Conservation (phyloP, 92 coral and sea anemone genomes). For the Pocillopora meandrina region DNA sequence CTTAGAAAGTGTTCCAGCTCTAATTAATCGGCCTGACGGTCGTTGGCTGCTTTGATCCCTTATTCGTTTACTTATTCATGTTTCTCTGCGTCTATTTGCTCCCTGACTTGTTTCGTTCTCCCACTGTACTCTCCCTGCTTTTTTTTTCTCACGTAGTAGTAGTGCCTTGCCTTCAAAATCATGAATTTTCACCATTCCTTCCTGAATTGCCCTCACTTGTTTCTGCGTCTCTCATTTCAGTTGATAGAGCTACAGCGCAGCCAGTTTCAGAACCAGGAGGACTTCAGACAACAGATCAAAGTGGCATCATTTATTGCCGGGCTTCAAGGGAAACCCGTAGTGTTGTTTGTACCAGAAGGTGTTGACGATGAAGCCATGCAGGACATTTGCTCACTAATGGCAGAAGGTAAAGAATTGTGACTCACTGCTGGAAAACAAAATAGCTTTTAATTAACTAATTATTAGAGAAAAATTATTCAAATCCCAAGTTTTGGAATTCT, state of each 20-base stretch:
- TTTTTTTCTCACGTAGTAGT: neutral
- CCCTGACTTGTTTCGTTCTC: neutral
- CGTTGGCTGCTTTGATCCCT: neutral
- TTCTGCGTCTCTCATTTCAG: conserved; percentile 15
- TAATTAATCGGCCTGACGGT: no score
- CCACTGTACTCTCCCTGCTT: neutral
- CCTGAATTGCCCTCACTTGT: neutral
- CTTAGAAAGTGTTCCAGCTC: neutral
- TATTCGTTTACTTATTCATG: neutral
- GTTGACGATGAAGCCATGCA: conserved; percentile 71
- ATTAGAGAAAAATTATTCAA: no score
- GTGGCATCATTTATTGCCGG: conserved; percentile 89
- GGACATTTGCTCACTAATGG: conserved; percentile 87
- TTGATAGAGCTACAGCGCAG: conserved; percentile 69
- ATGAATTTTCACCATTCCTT: no score
- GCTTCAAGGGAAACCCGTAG: conserved; percentile 88
- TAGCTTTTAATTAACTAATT: neutral
- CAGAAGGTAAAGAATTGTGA: conserved; percentile 70
- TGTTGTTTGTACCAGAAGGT: conserved; percentile 82
- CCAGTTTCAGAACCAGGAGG: conserved; percentile 68
- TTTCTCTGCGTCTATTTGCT: neutral
- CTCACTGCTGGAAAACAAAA: neutral
- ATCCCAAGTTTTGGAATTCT: no score
- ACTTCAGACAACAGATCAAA: conserved; percentile 89
- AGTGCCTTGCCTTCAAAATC: no score